Evolutionary conservation across 2,888 invertebrate species (phyloP), one percentile per base, ranked within the genome.

Genomic region (Strigamia maritima): DNA sequence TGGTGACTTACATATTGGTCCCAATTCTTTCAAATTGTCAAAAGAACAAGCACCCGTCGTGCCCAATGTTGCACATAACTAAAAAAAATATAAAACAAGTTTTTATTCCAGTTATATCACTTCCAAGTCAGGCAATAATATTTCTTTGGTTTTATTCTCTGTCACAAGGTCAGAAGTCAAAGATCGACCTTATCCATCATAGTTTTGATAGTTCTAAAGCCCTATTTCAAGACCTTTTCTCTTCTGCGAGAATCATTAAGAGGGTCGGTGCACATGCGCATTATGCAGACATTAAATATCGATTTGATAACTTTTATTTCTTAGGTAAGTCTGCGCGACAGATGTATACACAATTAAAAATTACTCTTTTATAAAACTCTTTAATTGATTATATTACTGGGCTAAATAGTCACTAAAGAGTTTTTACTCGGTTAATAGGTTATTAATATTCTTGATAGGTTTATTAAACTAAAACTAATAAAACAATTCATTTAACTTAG

Each of bases 41-140:
- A 99, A 98, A 2, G 98, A 92, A 84, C 98, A 99, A 22, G 97
- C 93, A 0, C 97, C 97, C 0, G 99, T 99, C 0, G 98, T 97
- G 22, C 99, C 99, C 35, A 98, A 88, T 6, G 98, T 97, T 22
- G 93, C 95, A 85, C 97, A 98, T 2, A 97, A 91, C 97, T 97
- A 80, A 74, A 74, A 70, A 44, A 0, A 19, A 54, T 7, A 19
- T 19, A 4, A 19, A 54, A n/a, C 6, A 6, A 8, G 19, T 0
- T n/a, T 44, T 44, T 44, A 2, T 6, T 38, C 38, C 16, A n/a
- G n/a, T 44, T 44, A 44, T 44, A 14, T 44, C 44, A 6, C 8
- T 44, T 44, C 14, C 0, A 54, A 54, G 19, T 54, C 54, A n/a
- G 19, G 6, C 54, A 54, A 22, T 54, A 54, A n/a, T 54, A 19